Conservation (phyloP, 2,113 vertebrate species). For the Rallus limicola region DNA sequence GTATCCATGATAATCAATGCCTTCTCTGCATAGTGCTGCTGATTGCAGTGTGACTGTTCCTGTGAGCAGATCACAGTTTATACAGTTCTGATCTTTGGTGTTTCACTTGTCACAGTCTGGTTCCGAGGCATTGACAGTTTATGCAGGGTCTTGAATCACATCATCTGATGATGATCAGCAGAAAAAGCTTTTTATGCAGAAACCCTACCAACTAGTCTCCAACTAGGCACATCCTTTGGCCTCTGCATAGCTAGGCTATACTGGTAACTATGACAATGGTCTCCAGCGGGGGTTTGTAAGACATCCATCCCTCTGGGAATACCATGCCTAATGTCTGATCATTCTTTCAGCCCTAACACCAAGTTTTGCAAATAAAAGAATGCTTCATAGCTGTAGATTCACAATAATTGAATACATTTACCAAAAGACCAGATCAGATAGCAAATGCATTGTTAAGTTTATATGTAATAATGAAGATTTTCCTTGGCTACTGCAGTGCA, state of each 20-base stretch:
- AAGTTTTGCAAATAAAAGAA: constrained; percentile 6
- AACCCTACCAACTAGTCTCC: neutral
- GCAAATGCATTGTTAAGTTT: neutral
- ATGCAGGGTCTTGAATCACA: neutral
- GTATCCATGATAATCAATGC: neutral
- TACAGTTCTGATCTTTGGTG: rapidly evolving
- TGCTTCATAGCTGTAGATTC: neutral
- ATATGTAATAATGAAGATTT: neutral
- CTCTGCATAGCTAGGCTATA: neutral
- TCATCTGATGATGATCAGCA: neutral
- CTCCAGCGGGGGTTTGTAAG: neutral
- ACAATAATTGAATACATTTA: neutral
- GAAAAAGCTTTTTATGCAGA: neutral
- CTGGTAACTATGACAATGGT: neutral
- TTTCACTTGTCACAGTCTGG: neutral
- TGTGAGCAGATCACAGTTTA: neutral
- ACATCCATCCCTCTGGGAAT: neutral
- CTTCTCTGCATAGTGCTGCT: neutral
- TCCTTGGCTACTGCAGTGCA: neutral
- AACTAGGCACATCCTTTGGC: neutral
- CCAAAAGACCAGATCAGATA: neutral
- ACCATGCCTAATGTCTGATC: neutral
- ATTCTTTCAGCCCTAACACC: neutral
- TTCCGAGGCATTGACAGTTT: neutral
- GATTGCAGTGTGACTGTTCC: neutral